Base-by-base conservation (phyloP, 2,888 invertebrate genomes). In the Eristalis pertinax region DNA sequence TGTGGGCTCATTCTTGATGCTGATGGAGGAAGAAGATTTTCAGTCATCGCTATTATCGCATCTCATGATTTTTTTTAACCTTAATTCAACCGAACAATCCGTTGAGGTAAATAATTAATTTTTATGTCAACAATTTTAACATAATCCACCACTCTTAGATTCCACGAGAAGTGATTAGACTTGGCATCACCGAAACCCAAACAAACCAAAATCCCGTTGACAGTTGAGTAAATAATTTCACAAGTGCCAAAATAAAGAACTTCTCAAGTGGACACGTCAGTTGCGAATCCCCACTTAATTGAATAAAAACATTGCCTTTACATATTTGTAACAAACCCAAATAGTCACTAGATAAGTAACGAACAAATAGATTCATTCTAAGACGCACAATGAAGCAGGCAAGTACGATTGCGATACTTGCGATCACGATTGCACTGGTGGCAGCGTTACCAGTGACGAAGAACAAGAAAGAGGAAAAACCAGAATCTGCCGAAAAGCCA, bases 371-470 rank as follows among this genome's bases (percentile, higher is more conserved):
- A 22, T n/a, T n/a, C 24, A 74, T 74, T 81, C n/a, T 43, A 29
- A 60, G 43, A 50, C 64, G 63, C 50, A 75, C 63, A 76, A 87
- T 73, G 87, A 76, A 69, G 62, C 26, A 64, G n/a, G 72, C 62
- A 29, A 79, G 73, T 38, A 77, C 72, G 26, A 43, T 89, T 77
- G 13, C 88, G 10, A 22, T 89, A 56, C 22, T 90, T 13, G 81
- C 80, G 43, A 64, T 90, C 38, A 58, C 78, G 13, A 41, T 88
- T 38, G 41, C 88, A 56, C 69, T 89, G 41, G 82, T 89, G 13
- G 63, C 64, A 50, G 94, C 94, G 24, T 94, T 95, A 22, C 95
- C 95, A 0, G 95, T 95, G 0, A 93, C 93, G 13, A 94, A 94
- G 65, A 94, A 94, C 4, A 94, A 94, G 87, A 90, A 91, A 68